These are phyloP conservation scores for Clamator glandarius DNA, from an alignment of 2,797 vertebrate genomes.

Conservation along the genomic window DNA sequence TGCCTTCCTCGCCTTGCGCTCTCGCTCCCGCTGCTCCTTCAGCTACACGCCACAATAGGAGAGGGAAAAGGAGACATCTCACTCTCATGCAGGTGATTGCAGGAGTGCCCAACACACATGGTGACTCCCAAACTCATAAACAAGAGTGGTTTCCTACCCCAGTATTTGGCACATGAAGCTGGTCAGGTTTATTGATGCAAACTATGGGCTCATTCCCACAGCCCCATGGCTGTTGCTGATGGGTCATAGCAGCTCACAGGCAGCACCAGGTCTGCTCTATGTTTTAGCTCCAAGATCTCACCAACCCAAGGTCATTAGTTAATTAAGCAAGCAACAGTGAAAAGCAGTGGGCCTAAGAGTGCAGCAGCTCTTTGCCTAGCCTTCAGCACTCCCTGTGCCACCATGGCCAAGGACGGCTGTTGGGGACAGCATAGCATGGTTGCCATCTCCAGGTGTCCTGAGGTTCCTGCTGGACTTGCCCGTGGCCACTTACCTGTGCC, in stretches of 20 bases:
- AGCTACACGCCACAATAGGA: conserved; percentile 72
- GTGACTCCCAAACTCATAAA: not conserved
- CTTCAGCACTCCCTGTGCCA: not conserved
- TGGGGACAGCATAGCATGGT: accelerated
- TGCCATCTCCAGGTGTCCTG: not conserved
- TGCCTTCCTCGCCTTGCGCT: conserved; percentile 90
- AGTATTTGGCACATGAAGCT: accelerated
- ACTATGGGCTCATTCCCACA: not conserved
- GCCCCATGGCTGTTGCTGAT: no score
- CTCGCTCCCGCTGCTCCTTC: conserved; percentile 95
- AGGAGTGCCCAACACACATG: accelerated
- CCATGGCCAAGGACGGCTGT: not conserved
- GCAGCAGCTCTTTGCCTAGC: not conserved
- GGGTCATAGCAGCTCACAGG: not conserved
- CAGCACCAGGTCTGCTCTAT: not conserved
- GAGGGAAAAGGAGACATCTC: not conserved
- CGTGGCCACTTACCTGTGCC: conserved; percentile 84
- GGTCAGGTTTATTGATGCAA: not conserved
- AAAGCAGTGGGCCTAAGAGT: not conserved
- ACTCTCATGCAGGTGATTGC: not conserved
- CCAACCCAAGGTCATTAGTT: not conserved
- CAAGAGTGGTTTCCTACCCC: not conserved
- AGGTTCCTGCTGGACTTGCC: accelerated
- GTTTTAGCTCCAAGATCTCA: not conserved
- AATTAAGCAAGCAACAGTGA: not conserved